Evolutionary conservation across 2,113 vertebrate species (phyloP), one percentile per base, ranked within the genome.

Genomic region (Indicator indicator): DNA sequence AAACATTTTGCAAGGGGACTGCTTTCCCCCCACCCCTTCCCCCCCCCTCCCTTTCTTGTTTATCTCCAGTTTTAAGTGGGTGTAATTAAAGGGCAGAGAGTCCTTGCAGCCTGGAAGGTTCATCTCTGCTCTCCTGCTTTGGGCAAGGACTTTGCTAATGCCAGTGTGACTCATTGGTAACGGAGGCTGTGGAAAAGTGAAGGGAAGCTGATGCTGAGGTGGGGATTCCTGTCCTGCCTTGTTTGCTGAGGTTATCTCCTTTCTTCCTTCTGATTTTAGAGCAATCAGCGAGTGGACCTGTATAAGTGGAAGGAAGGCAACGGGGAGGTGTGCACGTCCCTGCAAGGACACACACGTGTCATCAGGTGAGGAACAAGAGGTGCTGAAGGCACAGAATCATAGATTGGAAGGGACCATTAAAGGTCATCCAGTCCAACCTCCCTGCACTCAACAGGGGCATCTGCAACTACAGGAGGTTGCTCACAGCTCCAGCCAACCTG

Each of bases 291-390:
- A 1, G 98, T 99, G 33, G 99, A 99, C 88, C 97, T 99, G 69
- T 99, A 99, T 80, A 98, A 98, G 16, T 99, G 99, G 99, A 98
- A 98, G 86, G 98, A 99, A 27, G 99, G 99, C 23, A 97, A 95
- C 23, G 99, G 99, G 46, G 98, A 99, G 69, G 98, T 99, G 28
- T 98, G 99, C 95, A 98, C 99, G 3, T 99, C 99, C 7, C 96
- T 99, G 81, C 99, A 99, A 89, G 99, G 99, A 50, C 99, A 99
- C 96, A 99, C 99, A 2, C 98, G 99, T 5, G 99, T 99, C 36
- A 99, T 99, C 98, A 99, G 99, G 99, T 79, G 64, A 85, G 68
- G 64, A 94, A 4, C 12, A 17, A 44, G 30, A 1, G 1, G 2
- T 38, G 63, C 75, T 73, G 63, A 6, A 1, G 59, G 5, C 55